A percentile compares a stretch with the other conserved stretches of the same genome.
phyloP scores from a whole-genome alignment of 2,113 vertebrate species.

The Rhodinocichla rosea region DNA sequence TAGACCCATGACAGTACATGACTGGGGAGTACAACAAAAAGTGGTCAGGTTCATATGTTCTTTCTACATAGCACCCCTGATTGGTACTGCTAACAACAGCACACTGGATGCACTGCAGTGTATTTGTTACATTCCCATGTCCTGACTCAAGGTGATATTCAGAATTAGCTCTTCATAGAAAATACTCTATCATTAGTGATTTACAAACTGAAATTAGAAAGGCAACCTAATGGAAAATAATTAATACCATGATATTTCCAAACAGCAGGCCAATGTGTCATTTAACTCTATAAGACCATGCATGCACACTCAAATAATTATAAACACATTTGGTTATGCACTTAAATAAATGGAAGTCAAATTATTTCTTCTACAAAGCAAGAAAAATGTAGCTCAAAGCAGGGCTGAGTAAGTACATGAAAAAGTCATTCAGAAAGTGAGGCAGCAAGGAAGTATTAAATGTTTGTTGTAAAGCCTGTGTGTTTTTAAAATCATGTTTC shows the following conservation, averaged over 20 bases:
- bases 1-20: background rate
- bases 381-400: background rate
- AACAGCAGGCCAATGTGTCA: background rate
- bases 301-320: background rate
- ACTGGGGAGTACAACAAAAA: background rate
- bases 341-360: background rate
- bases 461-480: background rate
- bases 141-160: background rate
- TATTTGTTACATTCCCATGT: background rate
- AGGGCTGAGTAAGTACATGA: background rate
- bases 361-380: background rate
- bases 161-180: background rate
- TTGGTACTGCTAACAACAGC: background rate
- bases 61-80: background rate
- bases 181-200: background rate
- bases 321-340: background rate
- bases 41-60: background rate
- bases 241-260: background rate
- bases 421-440: background rate
- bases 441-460: background rate
- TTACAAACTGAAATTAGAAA: background rate
- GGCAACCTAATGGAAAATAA: background rate
- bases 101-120: background rate
- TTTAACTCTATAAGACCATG: background rate
- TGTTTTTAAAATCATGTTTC: background rate